A percentile compares a stretch with the other conserved stretches of the same genome.
Evolutionary conservation across 2,888 invertebrate genomes (phyloP).

Genomic region (Dryocosmus kuriphilus): DNA sequence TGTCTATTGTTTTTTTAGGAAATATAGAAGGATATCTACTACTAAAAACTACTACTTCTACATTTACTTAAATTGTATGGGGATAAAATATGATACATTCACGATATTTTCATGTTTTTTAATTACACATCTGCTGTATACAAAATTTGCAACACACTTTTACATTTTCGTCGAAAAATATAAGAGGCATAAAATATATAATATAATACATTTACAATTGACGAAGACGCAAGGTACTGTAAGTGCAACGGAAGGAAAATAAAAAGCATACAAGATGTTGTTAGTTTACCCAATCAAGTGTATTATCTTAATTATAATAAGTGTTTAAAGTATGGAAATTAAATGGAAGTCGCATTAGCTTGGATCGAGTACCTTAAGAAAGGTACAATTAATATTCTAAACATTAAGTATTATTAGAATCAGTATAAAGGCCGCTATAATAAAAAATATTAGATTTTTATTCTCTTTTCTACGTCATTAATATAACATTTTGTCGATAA

Average conservation of each 20-base stretch:
- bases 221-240: constrained; percentile 22
- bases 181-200: constrained; percentile 29
- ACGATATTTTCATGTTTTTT: constrained; percentile 10
- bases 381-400: constrained; percentile 27
- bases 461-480: not conserved
- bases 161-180: constrained; percentile 34
- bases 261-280: constrained; percentile 27
- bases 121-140: constrained; percentile 36
- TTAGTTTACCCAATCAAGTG: constrained; percentile 30
- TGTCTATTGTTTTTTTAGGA: too few relatives aligned
- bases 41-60: not conserved
- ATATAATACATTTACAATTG: constrained; percentile 32
- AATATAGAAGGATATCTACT: too few relatives aligned
- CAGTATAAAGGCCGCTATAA: constrained; percentile 24
- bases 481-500: not conserved
- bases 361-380: constrained; percentile 18
- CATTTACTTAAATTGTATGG: not conserved
- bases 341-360: constrained; percentile 17
- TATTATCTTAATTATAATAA: constrained; percentile 21
- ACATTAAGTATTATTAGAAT: constrained; percentile 33
- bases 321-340: constrained; percentile 32
- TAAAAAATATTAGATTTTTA: constrained; percentile 34
- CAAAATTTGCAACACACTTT: constrained; percentile 35
- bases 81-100: not conserved
- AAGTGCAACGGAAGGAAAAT: constrained; percentile 25